Percentiles rank a stretch among this genome's conserved stretches.
Conservation (phyloP, 2,113 vertebrate species). For the Sula dactylatra region DNA sequence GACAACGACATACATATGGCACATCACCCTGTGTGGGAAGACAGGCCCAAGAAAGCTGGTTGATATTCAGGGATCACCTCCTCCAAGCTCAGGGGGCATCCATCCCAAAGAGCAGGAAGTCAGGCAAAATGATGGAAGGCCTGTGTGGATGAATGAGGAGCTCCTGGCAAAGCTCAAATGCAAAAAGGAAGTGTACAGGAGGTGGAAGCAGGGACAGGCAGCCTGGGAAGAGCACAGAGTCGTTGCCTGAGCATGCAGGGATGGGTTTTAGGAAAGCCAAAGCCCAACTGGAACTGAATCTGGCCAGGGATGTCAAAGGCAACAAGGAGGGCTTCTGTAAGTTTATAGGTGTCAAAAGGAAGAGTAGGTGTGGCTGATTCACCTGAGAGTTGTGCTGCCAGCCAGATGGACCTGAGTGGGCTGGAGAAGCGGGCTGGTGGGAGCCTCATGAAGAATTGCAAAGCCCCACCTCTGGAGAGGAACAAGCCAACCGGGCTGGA, state of each 20-base stretch:
- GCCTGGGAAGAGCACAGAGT: background rate
- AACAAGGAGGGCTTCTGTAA: background rate
- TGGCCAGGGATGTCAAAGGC: background rate
- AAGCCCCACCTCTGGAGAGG: background rate
- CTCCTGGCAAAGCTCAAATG: background rate
- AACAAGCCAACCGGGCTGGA: background rate
- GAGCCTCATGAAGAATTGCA: background rate
- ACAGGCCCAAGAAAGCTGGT: background rate
- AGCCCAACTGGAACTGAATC: background rate
- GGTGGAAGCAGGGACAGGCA: background rate
- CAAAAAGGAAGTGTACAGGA: background rate
- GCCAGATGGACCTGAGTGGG: too few species aligned
- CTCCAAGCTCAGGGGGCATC: background rate
- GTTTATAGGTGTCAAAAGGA: background rate
- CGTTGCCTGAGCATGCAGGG: background rate
- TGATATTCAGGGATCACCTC: background rate
- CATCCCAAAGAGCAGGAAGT: background rate
- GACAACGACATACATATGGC: fast-evolving
- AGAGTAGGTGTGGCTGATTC: background rate
- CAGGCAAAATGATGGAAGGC: too few species aligned
- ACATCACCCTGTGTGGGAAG: background rate
- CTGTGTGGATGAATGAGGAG: too few species aligned
- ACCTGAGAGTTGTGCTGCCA: too few species aligned
- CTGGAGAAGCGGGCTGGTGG: background rate
- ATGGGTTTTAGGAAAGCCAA: background rate